A percentile compares a stretch with the other conserved stretches of the same genome.
These are phyloP conservation scores for Petrophora chlorosata DNA, from an alignment of 2,888 invertebrate species.

Conservation along the genomic window DNA sequence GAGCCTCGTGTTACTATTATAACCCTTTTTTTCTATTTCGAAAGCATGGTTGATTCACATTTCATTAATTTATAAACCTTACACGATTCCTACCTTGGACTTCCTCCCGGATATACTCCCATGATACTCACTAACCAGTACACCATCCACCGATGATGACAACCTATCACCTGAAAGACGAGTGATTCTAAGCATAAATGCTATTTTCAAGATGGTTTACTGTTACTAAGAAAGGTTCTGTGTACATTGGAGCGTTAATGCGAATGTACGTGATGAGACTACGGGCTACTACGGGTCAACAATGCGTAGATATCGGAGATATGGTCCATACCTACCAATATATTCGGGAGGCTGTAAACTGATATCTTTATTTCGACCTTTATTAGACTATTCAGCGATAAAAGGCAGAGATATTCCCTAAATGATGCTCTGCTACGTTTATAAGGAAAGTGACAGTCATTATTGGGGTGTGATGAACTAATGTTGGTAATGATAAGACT, in stretches of 20 bases:
- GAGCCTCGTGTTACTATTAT: too few relatives aligned
- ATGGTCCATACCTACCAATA: neutral
- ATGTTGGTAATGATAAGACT: too few relatives aligned
- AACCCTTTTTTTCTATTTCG: too few relatives aligned
- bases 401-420: constrained; percentile 6
- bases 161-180: too few relatives aligned
- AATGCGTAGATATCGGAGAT: constrained; percentile 9
- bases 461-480: neutral
- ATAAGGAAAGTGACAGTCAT: neutral
- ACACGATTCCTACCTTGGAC: too few relatives aligned
- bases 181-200: too few relatives aligned
- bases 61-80: too few relatives aligned
- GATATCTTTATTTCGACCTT: constrained; percentile 15
- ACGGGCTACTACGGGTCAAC: constrained; percentile 6
- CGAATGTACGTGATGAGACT: constrained; percentile 19
- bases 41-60: too few relatives aligned
- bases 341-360: constrained; percentile 9
- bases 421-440: neutral
- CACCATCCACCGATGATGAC: too few relatives aligned
- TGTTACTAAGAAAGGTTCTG: neutral
- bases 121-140: too few relatives aligned
- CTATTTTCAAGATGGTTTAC: constrained; percentile 1
- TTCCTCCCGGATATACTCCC: too few relatives aligned
- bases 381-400: constrained; percentile 8
- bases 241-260: constrained; percentile 13